These are phyloP conservation scores for Serripes groenlandicus DNA, from an alignment of 2,888 invertebrate genomes.

Conservation along the genomic window DNA sequence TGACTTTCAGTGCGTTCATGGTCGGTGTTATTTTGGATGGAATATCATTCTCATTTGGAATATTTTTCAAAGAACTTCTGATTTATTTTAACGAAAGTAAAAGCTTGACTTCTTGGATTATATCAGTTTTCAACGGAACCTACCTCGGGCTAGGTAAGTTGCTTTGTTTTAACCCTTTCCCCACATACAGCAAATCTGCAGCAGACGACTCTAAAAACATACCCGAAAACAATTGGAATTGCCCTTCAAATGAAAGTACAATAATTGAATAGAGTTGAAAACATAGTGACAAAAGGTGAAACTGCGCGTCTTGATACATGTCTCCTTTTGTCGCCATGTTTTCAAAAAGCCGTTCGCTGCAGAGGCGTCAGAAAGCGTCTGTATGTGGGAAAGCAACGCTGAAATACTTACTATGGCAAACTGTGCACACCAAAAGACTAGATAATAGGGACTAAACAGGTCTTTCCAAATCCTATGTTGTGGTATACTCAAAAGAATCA, in stretches of 20 bases:
- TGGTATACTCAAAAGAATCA: too few species aligned
- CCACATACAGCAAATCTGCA: too few species aligned
- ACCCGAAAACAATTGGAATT: too few species aligned
- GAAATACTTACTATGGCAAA: too few species aligned
- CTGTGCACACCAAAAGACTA: too few species aligned
- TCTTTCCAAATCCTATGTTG: too few species aligned
- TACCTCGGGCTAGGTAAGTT: constrained; percentile 94
- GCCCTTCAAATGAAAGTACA: too few species aligned
- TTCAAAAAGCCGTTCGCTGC: not conserved
- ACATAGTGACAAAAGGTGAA: not conserved
- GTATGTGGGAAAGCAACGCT: too few species aligned
- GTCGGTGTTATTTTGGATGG: constrained; percentile 98
- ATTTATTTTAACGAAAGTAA: constrained; percentile 91
- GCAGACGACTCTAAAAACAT: too few species aligned
- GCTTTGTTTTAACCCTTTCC: not conserved
- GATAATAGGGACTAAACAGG: too few species aligned
- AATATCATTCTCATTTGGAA: constrained; percentile 95
- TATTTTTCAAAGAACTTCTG: constrained; percentile 90
- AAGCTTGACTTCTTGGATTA: constrained; percentile 92
- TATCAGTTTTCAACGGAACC: constrained; percentile 95
- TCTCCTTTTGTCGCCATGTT: not conserved
- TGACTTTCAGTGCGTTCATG: constrained; percentile 95
- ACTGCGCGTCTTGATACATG: not conserved
- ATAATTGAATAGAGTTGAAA: not conserved
- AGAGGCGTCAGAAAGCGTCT: too few species aligned